phyloP scores from a whole-genome alignment of 2,113 vertebrate genomes.

The Miniopterus natalensis region DNA sequence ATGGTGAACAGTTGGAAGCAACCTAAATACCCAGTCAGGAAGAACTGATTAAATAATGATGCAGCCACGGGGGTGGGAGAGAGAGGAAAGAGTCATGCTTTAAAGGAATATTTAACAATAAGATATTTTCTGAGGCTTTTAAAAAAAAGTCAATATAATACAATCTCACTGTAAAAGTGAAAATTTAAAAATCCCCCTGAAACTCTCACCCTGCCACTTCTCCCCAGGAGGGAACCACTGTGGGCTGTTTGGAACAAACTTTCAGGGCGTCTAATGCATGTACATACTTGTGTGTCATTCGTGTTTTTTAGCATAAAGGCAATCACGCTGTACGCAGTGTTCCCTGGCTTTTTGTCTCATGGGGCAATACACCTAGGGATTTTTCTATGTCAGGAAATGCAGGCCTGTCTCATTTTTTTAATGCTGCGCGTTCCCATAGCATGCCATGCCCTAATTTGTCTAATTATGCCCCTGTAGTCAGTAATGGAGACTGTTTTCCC shows the following conservation, averaged over 20 bases:
- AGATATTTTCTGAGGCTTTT: neutral
- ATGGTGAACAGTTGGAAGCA: neutral
- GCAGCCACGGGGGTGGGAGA: neutral
- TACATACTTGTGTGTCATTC: neutral
- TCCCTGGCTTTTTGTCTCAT: neutral
- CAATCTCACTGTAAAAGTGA: neutral
- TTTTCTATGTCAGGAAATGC: neutral
- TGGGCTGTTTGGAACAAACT: neutral
- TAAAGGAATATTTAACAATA: neutral
- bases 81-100: neutral
- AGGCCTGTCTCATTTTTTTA: neutral
- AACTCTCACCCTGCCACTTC: neutral
- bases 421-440: neutral
- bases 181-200: neutral
- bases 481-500: neutral
- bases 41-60: neutral
- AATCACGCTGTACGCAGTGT: fast-evolving
- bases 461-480: neutral
- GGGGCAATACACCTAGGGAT: neutral
- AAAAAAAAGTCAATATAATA: neutral
- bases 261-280: neutral
- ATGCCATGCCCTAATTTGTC: neutral
- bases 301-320: neutral
- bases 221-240: neutral
- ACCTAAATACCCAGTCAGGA: neutral